Evolutionary conservation across 1,140 invertebrate species (phyloP).

Genomic region (Stegodyphus dumicola): DNA sequence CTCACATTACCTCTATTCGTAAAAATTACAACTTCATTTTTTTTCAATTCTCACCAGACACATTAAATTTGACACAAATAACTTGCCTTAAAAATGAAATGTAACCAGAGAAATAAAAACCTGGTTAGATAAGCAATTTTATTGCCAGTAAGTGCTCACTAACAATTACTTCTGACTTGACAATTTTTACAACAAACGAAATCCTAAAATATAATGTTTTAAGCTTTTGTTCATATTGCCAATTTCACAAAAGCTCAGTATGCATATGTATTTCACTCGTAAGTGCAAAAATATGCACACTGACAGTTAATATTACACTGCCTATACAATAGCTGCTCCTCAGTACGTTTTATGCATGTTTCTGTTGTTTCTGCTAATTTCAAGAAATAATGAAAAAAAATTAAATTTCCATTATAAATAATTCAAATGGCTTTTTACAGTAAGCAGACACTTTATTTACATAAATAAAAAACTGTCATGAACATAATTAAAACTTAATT

Average conservation of each 20-base stretch:
- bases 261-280: conserved; percentile 1
- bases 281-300: conserved; percentile 4
- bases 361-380: neutral
- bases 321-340: conserved; percentile 11
- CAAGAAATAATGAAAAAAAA: neutral
- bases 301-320: neutral
- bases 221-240: conserved; percentile 4
- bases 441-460: conserved; percentile 38
- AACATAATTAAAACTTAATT: conserved; percentile 9
- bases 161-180: conserved; percentile 40
- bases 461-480: conserved; percentile 33
- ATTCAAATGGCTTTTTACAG: neutral
- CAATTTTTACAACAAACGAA: conserved; percentile 34
- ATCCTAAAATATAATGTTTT: conserved; percentile 4
- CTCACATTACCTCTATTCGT: too few relatives aligned
- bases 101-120: neutral
- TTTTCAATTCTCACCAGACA: too few relatives aligned
- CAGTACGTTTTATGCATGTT: neutral
- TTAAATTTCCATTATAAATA: neutral
- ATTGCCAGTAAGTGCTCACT: conserved; percentile 44
- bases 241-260: conserved; percentile 20
- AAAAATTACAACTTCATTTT: too few relatives aligned
- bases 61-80: too few relatives aligned
- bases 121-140: conserved; percentile 31
- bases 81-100: neutral